Evolutionary conservation across 2,113 vertebrate species (phyloP).

Genomic region (Bufo gargarizans): DNA sequence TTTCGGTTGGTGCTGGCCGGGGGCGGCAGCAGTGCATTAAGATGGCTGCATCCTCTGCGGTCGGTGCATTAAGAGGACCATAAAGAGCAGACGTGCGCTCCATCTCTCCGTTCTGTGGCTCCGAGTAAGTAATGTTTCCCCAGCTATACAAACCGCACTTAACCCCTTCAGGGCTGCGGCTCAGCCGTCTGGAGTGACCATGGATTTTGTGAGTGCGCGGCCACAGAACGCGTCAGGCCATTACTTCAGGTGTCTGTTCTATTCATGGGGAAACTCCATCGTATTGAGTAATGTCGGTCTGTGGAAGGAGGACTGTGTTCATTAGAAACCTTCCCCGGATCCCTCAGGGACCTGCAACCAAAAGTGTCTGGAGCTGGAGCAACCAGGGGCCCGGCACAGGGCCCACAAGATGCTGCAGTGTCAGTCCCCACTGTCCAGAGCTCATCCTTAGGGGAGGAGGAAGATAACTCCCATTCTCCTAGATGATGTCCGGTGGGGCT

Average conservation of each 20-base stretch:
- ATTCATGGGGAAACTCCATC: conserved; percentile 11
- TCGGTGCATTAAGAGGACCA: conserved; percentile 27
- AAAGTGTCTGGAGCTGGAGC: neutral
- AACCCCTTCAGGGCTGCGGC: conserved; percentile 1
- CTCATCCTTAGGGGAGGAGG: too few relatives aligned
- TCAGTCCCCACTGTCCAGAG: too few relatives aligned
- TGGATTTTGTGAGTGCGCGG: neutral
- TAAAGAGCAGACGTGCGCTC: conserved; percentile 27
- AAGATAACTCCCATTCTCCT: too few relatives aligned
- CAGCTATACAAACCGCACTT: neutral
- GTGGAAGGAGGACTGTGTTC: neutral
- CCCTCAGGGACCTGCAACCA: neutral
- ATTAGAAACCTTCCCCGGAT: neutral
- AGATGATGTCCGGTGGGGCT: too few relatives aligned
- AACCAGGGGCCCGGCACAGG: too few relatives aligned
- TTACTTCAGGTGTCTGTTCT: conserved; percentile 22
- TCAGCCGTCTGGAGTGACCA: neutral
- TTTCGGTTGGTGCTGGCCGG: neutral
- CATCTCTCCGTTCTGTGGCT: neutral
- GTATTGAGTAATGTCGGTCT: neutral
- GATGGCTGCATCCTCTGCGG: neutral
- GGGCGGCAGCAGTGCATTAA: neutral
- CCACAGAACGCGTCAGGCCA: neutral
- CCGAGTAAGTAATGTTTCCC: conserved; percentile 6
- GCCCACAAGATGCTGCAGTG: too few relatives aligned